A percentile compares a stretch with the other conserved stretches of the same genome.
Conservation (phyloP, 1,140 invertebrate genomes). For the Plodia interpunctella region DNA sequence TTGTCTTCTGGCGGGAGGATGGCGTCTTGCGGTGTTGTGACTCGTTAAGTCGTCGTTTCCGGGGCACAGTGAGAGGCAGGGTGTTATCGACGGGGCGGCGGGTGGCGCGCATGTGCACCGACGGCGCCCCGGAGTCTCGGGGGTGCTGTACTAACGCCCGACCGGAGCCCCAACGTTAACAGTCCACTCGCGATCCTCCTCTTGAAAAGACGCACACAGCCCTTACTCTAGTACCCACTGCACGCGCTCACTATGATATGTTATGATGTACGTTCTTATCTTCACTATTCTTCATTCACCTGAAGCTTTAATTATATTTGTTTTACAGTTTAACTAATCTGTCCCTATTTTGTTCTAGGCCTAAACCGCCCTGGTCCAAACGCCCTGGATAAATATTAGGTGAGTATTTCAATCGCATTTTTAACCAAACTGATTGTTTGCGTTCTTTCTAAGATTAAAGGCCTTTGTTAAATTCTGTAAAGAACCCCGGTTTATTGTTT, state of each 20-base stretch:
- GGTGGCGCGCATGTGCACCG: constrained; percentile 59
- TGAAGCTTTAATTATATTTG: background rate
- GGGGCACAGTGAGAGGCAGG: constrained; percentile 65
- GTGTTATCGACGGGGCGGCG: constrained; percentile 53
- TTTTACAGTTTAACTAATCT: constrained; percentile 28
- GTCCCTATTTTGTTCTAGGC: constrained; percentile 53
- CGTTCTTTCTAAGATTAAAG: constrained; percentile 25
- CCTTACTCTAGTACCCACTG: constrained; percentile 23
- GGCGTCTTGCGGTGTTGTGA: constrained; percentile 58
- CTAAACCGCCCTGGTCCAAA: constrained; percentile 30
- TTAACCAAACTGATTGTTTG: constrained; percentile 18
- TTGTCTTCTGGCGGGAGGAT: constrained; percentile 40
- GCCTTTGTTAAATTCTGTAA: constrained; percentile 6
- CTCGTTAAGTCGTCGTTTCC: constrained; percentile 72
- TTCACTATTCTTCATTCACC: constrained; percentile 8
- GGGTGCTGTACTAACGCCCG: constrained; percentile 61
- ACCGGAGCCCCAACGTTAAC: constrained; percentile 46
- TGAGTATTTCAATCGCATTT: constrained; percentile 31
- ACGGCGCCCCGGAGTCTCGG: constrained; percentile 68
- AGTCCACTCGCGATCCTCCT: constrained; percentile 51
- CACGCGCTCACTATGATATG: constrained; percentile 35
- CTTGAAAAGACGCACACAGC: constrained; percentile 32
- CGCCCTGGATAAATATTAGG: constrained; percentile 36
- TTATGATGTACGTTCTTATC: constrained; percentile 31
- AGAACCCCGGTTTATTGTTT: constrained; percentile 11